Evolutionary conservation across 1,140 invertebrate genomes (phyloP).

Genomic region (Drosophila nannoptera): DNA sequence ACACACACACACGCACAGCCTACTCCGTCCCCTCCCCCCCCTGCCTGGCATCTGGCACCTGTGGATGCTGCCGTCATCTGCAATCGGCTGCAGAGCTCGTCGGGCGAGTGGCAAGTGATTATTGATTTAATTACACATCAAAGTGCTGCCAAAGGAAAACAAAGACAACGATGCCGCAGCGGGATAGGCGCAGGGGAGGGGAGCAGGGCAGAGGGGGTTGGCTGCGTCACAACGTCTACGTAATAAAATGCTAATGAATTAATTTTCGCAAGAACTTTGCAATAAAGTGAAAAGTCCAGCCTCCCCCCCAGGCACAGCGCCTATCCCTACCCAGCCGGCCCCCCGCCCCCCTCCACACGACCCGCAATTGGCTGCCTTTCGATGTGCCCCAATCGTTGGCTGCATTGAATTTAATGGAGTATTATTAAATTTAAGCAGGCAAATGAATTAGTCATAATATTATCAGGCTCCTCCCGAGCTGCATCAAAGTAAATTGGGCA

Average conservation of each 20-base stretch:
- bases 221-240: slow-evolving; percentile 41
- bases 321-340: background rate
- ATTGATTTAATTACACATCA: slow-evolving; percentile 78
- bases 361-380: background rate
- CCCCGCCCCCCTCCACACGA: too few relatives aligned
- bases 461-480: slow-evolving; percentile 38
- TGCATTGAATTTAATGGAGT: slow-evolving; percentile 62
- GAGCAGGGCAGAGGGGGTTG: background rate
- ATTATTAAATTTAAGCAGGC: slow-evolving; percentile 48
- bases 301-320: background rate
- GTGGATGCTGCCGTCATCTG: slow-evolving; percentile 4
- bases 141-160: slow-evolving; percentile 48
- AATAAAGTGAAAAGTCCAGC: slow-evolving; percentile 36
- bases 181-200: background rate
- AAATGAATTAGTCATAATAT: slow-evolving; percentile 60
- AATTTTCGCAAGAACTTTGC: slow-evolving; percentile 68
- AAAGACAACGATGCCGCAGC: slow-evolving; percentile 27
- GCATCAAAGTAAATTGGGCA: slow-evolving; percentile 37
- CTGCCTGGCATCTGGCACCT: background rate
- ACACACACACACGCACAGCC: background rate
- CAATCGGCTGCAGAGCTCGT: slow-evolving; percentile 15
- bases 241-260: slow-evolving; percentile 77
- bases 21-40: too few relatives aligned
- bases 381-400: background rate
- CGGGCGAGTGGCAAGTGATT: slow-evolving; percentile 56